Evolutionary conservation across 2,113 vertebrate genomes (phyloP), one percentile per base, ranked within the genome.

Genomic region (Nymphicus hollandicus): DNA sequence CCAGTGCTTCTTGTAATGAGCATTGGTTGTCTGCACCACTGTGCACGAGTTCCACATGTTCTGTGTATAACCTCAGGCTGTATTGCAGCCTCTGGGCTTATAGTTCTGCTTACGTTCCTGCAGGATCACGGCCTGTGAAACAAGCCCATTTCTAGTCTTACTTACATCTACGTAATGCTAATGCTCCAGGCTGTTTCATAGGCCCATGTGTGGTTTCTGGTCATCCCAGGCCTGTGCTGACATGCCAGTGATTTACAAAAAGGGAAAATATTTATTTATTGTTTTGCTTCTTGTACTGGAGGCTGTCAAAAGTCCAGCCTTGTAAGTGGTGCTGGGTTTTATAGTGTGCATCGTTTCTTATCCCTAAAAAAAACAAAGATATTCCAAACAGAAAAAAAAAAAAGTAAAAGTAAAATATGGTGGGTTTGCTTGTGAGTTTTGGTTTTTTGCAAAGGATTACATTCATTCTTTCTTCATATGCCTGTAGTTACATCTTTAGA

Each of bases 21-120:
- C 7, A 1, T 0, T 58, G 46, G 17, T n/a, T 63, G 27, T 41
- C 53, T 80, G 58, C 4, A 1, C 44, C 20, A 2, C 52, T 56
- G 31, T n/a, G n/a, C 28, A 2, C 7, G 13, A 33, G 35, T 65
- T 63, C 13, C 13, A 9, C 61, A 37, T 44, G 25, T 11, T 55
- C 65, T 72, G 11, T 39, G 7, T 52, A 3, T 27, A 28, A 15
- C 1, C 2, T 50, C 41, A 18, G 66, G 46, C 64, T 73, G 2
- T 64, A 22, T 2, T 63, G 66, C 53, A 80, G 44, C 24, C 66
- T 69, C 7, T 44, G 50, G 53, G 28, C 22, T 76, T 69, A 2
- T 47, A 13, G 50, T 70, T 25, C 46, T 84, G 44, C 41, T 41
- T 43, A 0, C 31, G 22, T 43, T 61, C 66, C 37, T 91, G 43